phyloP scores from a whole-genome alignment of 2,113 vertebrate species.

The Xenus cinereus region DNA sequence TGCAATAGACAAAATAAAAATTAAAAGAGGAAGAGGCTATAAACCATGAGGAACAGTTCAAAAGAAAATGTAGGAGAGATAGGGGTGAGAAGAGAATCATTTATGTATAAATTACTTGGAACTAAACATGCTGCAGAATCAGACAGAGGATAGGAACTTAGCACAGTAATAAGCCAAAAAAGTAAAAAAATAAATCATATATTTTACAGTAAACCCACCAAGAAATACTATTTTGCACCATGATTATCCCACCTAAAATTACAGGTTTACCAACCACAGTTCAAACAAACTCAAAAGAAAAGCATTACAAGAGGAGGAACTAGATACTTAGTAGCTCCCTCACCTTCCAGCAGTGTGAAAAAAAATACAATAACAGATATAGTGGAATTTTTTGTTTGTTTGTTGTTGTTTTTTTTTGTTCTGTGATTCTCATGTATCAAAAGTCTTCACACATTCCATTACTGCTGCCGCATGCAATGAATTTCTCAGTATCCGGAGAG shows the following conservation, averaged over 20 bases:
- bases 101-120: background rate
- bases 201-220: background rate
- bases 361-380: background rate
- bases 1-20: background rate
- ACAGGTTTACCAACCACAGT: background rate
- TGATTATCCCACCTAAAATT: background rate
- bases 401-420: background rate
- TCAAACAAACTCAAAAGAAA: background rate
- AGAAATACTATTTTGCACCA: background rate
- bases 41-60: background rate
- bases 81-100: background rate
- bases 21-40: background rate
- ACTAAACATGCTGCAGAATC: background rate
- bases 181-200: accelerated
- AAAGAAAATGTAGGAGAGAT: background rate
- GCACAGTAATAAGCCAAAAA: background rate
- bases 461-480: background rate
- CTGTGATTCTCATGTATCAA: background rate
- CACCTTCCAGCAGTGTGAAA: background rate
- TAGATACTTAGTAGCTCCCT: background rate
- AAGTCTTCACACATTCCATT: background rate
- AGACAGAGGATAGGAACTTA: background rate
- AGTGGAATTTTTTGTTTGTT: background rate
- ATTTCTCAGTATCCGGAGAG: background rate
- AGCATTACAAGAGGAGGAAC: background rate